Percentiles rank a stretch among this genome's conserved stretches.
Evolutionary conservation across 2,888 invertebrate genomes (phyloP).

Genomic region (Macrosoma leucophasiata): DNA sequence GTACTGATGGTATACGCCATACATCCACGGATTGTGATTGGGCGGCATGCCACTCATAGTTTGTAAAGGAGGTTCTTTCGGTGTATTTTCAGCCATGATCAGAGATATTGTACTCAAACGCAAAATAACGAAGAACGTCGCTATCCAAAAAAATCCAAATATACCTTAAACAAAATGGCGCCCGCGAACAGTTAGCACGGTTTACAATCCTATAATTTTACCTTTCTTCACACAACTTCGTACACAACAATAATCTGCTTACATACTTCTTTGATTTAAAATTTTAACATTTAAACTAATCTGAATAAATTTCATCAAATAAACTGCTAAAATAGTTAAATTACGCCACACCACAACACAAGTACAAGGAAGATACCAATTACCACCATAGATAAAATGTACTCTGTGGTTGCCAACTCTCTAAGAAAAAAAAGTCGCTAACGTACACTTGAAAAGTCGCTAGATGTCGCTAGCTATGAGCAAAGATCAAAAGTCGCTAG

Average conservation of each 20-base stretch:
- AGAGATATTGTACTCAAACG: constrained; percentile 4
- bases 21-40: constrained; percentile 64
- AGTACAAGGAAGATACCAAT: no score
- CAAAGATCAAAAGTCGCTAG: not conserved
- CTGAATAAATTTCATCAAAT: no score
- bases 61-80: constrained; percentile 65
- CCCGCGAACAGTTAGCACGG: constrained; percentile 21
- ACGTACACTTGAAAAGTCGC: not conserved
- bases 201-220: no score
- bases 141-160: constrained; percentile 18
- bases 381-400: no score
- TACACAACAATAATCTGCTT: no score
- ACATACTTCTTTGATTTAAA: no score
- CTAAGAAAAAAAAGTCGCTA: constrained; percentile 1
- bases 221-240: no score
- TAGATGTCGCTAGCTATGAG: constrained; percentile 1
- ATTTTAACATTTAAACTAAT: no score
- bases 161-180: constrained; percentile 42
- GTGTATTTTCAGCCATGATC: constrained; percentile 54
- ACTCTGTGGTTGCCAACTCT: no score
- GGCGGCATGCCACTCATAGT: constrained; percentile 61
- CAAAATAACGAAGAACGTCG: constrained; percentile 8
- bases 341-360: no score
- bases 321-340: no score
- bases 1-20: constrained; percentile 56